phyloP scores from a whole-genome alignment of 2,888 invertebrate genomes.

The Dryadula phaetusa region DNA sequence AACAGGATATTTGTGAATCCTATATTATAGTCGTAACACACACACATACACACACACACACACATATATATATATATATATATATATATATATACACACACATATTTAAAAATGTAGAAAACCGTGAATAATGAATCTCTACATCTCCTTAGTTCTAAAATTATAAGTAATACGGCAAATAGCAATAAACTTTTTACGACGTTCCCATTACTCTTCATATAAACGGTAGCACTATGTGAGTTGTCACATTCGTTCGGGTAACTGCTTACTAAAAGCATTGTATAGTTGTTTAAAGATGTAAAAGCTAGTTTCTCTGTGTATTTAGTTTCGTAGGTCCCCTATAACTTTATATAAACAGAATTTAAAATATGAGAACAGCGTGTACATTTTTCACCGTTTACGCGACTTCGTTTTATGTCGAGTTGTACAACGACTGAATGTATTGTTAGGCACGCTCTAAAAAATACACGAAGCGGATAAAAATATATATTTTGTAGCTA shows the following conservation, averaged over 20 bases:
- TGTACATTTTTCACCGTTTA: background rate
- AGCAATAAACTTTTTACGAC: constrained; percentile 22
- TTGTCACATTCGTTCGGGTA: constrained; percentile 21
- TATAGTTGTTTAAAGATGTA: constrained; percentile 32
- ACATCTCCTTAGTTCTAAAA: constrained; percentile 1
- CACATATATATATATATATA: no score
- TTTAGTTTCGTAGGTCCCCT: constrained; percentile 29
- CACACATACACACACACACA: no score
- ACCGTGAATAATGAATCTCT: background rate
- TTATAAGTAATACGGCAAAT: constrained; percentile 11
- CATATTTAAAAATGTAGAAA: background rate
- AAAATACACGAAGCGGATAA: constrained; percentile 12
- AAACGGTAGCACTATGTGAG: constrained; percentile 1
- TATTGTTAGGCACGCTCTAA: background rate
- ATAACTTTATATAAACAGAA: constrained; percentile 28
- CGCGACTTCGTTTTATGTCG: constrained; percentile 3
- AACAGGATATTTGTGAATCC: background rate
- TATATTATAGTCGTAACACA: background rate
- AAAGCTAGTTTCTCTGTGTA: constrained; percentile 24
- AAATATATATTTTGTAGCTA: constrained; percentile 18
- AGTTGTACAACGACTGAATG: constrained; percentile 5
- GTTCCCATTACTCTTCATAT: constrained; percentile 19
- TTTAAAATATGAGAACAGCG: background rate
- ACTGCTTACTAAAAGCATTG: constrained; percentile 29
- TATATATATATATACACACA: no score